These are phyloP conservation scores for Paracentrotus lividus DNA, from an alignment of 53 echinoderm and acorn worm species.

Conservation along the genomic window DNA sequence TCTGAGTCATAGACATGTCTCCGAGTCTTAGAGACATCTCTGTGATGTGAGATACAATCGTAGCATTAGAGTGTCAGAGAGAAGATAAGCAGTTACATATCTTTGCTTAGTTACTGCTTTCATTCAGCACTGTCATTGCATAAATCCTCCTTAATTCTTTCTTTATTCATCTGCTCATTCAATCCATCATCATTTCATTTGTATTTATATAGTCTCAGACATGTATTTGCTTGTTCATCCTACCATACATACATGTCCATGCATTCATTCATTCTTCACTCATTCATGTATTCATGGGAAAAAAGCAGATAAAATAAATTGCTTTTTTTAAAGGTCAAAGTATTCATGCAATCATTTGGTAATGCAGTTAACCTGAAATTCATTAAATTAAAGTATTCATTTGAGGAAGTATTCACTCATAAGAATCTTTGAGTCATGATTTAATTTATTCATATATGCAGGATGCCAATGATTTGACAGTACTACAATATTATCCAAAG, in stretches of 20 bases:
- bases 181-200: not conserved
- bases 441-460: not conserved
- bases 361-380: not conserved
- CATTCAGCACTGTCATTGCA: not conserved
- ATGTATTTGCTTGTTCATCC: not conserved
- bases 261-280: not conserved
- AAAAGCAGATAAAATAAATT: not conserved
- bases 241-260: not conserved
- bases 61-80: too few relatives aligned
- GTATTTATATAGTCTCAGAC: not conserved
- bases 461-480: not conserved
- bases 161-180: conserved; percentile 35
- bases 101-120: not conserved
- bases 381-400: not conserved
- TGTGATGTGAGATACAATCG: too few relatives aligned
- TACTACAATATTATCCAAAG: conserved; percentile 10
- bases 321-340: too few relatives aligned
- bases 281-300: not conserved
- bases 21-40: too few relatives aligned
- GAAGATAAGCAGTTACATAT: too few relatives aligned
- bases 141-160: not conserved
- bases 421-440: not conserved
- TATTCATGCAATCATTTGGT: not conserved
- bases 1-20: too few relatives aligned
- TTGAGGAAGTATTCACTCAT: not conserved